Evolutionary conservation across 2,113 vertebrate genomes (phyloP).

Genomic region (Melozone crissalis): DNA sequence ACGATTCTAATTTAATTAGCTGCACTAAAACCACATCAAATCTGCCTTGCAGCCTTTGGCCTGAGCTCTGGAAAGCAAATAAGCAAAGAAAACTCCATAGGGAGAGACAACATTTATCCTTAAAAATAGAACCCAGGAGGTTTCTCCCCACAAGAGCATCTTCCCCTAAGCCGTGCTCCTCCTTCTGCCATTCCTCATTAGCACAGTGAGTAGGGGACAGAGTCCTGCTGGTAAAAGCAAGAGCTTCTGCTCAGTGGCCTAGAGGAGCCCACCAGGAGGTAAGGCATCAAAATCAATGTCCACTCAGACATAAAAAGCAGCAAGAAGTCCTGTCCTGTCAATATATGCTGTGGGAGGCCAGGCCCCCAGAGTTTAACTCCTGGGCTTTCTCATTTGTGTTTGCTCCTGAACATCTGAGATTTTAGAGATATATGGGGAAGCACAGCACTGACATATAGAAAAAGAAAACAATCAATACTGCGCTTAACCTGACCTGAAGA

Average conservation of each 20-base stretch:
- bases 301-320: not conserved
- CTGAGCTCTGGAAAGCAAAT: not conserved
- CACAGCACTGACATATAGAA: slow-evolving; percentile 11
- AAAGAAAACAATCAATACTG: slow-evolving; percentile 38
- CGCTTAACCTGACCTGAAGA: slow-evolving; percentile 1
- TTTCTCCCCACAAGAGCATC: not conserved
- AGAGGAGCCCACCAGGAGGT: slow-evolving; percentile 35
- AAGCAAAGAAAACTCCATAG: not conserved
- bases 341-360: not conserved
- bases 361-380: not conserved
- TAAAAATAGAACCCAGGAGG: not conserved
- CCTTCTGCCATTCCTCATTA: slow-evolving; percentile 55
- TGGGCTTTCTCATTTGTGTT: not conserved
- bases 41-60: not conserved
- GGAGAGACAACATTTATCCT: not conserved
- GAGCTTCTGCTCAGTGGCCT: not conserved
- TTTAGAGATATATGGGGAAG: slow-evolving; percentile 36
- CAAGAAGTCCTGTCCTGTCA: not conserved
- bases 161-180: not conserved
- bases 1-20: not conserved
- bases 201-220: not conserved
- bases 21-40: not conserved
- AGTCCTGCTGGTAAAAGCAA: slow-evolving; percentile 49
- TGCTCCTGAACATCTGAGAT: slow-evolving; percentile 9
- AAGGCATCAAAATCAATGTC: slow-evolving; percentile 39